Conservation (phyloP, 2,113 vertebrate species). For the Jacana jacana region DNA sequence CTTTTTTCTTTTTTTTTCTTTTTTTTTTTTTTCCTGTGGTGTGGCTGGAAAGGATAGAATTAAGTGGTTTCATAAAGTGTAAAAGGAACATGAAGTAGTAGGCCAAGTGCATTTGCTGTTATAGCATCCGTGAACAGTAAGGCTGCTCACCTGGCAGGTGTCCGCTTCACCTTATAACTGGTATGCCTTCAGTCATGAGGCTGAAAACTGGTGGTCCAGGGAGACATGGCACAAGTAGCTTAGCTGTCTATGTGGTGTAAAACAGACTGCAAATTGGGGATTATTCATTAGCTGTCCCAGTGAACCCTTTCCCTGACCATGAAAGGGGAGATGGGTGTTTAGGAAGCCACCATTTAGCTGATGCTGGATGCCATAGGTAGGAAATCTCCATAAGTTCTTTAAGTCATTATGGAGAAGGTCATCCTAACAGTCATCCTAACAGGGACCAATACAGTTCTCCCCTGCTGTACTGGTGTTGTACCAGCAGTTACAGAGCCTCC, state of each 20-base stretch:
- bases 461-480: background rate
- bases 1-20: background rate
- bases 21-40: background rate
- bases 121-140: background rate
- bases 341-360: background rate
- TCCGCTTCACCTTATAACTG: background rate
- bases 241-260: background rate
- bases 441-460: background rate
- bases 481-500: background rate
- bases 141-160: background rate
- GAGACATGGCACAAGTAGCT: background rate
- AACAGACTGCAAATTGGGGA: background rate
- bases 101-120: background rate
- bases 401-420: background rate
- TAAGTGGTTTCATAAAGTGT: conserved; percentile 9
- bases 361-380: background rate
- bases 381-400: background rate
- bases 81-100: background rate
- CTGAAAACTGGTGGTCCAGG: background rate
- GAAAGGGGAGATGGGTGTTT: background rate
- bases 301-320: background rate
- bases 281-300: background rate
- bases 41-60: conserved; percentile 6
- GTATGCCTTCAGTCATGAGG: background rate
- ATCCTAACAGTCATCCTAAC: background rate